Evolutionary conservation across 2,797 vertebrate species (phyloP), one percentile per base, ranked within the genome.

Genomic region (Naso thynnoides): DNA sequence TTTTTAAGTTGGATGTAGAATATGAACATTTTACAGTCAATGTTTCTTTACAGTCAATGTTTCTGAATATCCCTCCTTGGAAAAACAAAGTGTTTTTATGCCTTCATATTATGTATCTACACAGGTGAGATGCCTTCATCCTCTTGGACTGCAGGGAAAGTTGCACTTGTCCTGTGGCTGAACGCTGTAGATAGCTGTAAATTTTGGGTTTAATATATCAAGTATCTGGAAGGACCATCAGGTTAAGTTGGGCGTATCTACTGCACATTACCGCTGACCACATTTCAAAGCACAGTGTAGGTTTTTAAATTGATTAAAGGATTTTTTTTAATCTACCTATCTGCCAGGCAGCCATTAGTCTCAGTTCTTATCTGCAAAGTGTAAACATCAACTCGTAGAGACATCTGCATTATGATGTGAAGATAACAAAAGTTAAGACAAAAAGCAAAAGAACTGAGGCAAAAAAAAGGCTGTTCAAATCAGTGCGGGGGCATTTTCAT

Each of bases 401-500:
- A 42, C 41, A 52, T 50, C 58, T 38, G 19, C 33, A 52, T 70
- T 21, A 48, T n/a, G 14, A 16, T 52, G 39, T 56, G 36, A 55
- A 33, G 23, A 58, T 55, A 38, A 70, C 19, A 55, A 4, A 62
- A 48, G 56, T 11, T 9, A 2, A 52, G n/a, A 21, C 15, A 36
- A 19, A 16, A 47, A 65, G 58, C n/a, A 18, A 50, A 63, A 16
- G 21, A 3, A 38, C 7, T 1, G 4, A 44, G 13, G 2, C 2
- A 36, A 67, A 50, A 48, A 29, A 33, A 6, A 31, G 33, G 33
- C 6, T 31, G 6, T 26, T 50, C 4, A 55, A 31, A 64, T 77
- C 38, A 23, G 62, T 63, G 39, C 65, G 64, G 19, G 33, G 15
- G 18, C 29, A 73, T 86, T 83, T 83, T 80, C 19, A 74, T 85